Base-by-base conservation (phyloP, 2,888 invertebrate species). In the Cerastis rubricosa region DNA sequence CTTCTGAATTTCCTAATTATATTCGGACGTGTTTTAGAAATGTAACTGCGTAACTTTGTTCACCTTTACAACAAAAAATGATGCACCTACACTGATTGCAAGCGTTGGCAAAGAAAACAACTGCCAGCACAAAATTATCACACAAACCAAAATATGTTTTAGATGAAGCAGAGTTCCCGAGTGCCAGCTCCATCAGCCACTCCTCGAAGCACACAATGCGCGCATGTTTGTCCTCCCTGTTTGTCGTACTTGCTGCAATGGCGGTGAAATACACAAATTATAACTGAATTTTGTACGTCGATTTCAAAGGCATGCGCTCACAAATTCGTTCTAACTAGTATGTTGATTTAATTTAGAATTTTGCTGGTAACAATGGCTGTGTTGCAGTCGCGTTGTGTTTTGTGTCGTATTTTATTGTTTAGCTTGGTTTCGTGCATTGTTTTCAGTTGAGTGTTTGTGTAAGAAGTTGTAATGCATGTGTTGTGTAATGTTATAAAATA, bases 221-320 rank as follows among this genome's bases (percentile, higher is more conserved):
- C 90, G 92, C 90, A 89, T 94, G 94, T 95, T 94, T 94, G 92
- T 91, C 91, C 90, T 88, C 88, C 88, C 89, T 94, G 94, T 95
- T 94, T 94, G 93, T 91, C 82, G 79, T 89, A 89, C 89, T 85
- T 82, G 76, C 77, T 85, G 89, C 87, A 89, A 90, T 86, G 86
- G 86, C 90, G 88, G 86, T 85, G 90, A 90, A 93, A 93, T 91
- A 90, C 91, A 91, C 92, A 92, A 93, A 93, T 93, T 93, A 92
- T 91, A 92, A 92, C 93, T 92, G 90, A 92, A 94, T 93, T 94
- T 94, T 92, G 91, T 91, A 90, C 91, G 91, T 85, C 86, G 88
- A 91, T 89, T 90, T 91, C 89, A 89, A 87, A 89, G 86, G 85
- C 86, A 84, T 78, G 84, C 74, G 88, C 85, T 81, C 81, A 81